Evolutionary conservation across 2,797 vertebrate genomes (phyloP), one percentile per base, ranked within the genome.

Genomic region (Diplodus sargus): DNA sequence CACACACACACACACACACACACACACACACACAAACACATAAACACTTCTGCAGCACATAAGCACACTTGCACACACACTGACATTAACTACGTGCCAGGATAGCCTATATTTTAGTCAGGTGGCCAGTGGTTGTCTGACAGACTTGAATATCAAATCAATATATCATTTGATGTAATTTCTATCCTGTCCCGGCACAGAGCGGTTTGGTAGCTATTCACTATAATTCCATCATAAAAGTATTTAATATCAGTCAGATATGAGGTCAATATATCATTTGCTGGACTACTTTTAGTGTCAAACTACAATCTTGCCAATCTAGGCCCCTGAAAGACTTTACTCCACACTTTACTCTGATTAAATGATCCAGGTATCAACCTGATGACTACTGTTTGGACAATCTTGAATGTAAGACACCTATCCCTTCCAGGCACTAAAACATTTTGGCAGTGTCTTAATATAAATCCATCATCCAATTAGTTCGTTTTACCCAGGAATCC

Each of bases 131-230:
- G 63, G 60, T 76, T 76, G 61, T 78, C 85, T 86, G 85, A 89
- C 86, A 89, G 84, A 84, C 61, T 48, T 89, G 76, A 88, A 93
- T 91, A 90, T 85, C 76, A 85, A 76, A 88, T 89, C 86, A 85
- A 89, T 92, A 87, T 63, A 87, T 91, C 86, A 89, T 78, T 78
- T 74, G 49, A 79, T 81, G 67, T 71, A 75, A 83, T 79, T 79
- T 87, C 56, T 66, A 67, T 68, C 67, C 81, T 69, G 76, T 76
- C 70, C 53, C 61, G 2, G 71, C 73, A 73, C 68, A 62, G 61
- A 82, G 12, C 22, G 51, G 25, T 84, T 76, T 83, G 81, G 74
- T 84, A 86, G 68, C 70, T 42, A 22, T 81, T 83, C 10, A 0
- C 74, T 53, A 72, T 79, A 87, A 85, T 70, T 91, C 62, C 74